Evolutionary conservation across 2,113 vertebrate species (phyloP), one percentile per base, ranked within the genome.

Genomic region (Cnemophilus loriae): DNA sequence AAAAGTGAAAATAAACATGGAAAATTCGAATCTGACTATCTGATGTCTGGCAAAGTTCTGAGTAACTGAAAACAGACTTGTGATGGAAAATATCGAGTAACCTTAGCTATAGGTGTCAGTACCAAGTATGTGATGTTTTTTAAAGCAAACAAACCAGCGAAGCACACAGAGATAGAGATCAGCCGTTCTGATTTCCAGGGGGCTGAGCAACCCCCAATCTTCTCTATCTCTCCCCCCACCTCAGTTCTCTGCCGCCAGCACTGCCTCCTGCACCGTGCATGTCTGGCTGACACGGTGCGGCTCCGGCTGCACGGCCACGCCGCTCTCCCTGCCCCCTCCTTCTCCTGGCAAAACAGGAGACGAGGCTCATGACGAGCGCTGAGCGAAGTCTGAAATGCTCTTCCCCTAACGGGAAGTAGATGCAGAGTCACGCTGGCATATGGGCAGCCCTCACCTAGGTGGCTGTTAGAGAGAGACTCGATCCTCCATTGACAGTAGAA

Each of bases 381-480:
- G 85, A 92, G 85, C 14, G 20, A 87, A 86, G 86, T 56, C 95
- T 95, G 80, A 92, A 56, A 89, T 42, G 84, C 84, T 11, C 60
- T 41, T 86, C 73, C 92, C 47, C 81, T 73, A 44, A 79, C 42
- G 69, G 86, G 93, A 93, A 94, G 91, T 78, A 76, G 87, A 96
- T 92, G 95, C 96, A 91, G 82, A 95, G 95, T 96, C 92, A 97
- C 85, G 91, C 90, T 97, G 91, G 87, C 84, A 52, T 82, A 79
- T 47, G 96, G 93, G 70, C 94, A 95, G 94, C 75, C 65, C 84
- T 95, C 95, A 79, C 59, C 85, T 65, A 71, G 90, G 82, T 86
- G 85, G 82, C 88, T 94, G 89, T 95, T 81, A 90, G 95, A 91
- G 41, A 89, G 95, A 90, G 55, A 22, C 44, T 26, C 59, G 50